A percentile compares a stretch with the other conserved stretches of the same genome.
phyloP scores from a whole-genome alignment of 1,140 invertebrate genomes.

The Zaprionus nigranus region DNA sequence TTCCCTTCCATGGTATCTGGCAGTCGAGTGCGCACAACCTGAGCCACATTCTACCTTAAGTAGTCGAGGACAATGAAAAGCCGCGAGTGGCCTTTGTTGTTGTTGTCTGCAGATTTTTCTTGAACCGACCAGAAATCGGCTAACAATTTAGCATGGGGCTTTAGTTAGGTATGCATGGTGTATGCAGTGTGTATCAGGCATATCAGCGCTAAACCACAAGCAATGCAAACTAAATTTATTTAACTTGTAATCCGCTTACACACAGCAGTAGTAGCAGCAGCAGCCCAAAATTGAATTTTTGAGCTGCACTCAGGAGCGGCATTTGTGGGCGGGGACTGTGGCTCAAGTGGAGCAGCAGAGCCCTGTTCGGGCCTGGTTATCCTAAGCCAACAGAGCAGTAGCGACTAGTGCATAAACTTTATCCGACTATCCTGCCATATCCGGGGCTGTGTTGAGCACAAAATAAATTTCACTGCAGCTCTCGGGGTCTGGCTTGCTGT shows the following conservation, averaged over 20 bases:
- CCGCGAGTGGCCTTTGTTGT: constrained; percentile 17
- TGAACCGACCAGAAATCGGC: constrained; percentile 40
- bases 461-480: constrained; percentile 62
- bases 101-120: not conserved
- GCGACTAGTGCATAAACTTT: constrained; percentile 61
- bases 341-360: constrained; percentile 62
- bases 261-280: not conserved
- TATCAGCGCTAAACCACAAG: constrained; percentile 27
- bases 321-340: constrained; percentile 24
- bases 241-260: constrained; percentile 75
- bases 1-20: not conserved
- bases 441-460: constrained; percentile 39
- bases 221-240: constrained; percentile 64
- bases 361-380: constrained; percentile 37
- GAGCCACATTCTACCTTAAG: not conserved
- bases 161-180: not conserved
- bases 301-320: constrained; percentile 25
- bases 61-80: constrained; percentile 60
- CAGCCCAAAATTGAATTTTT: constrained; percentile 69
- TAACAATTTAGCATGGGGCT: constrained; percentile 42
- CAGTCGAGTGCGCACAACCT: not conserved
- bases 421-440: constrained; percentile 31
- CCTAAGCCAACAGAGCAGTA: constrained; percentile 54
- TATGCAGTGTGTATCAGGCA: not conserved
- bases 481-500: not conserved